Conservation (phyloP, 2,888 invertebrate genomes). For the Hyposoter dolosus region DNA sequence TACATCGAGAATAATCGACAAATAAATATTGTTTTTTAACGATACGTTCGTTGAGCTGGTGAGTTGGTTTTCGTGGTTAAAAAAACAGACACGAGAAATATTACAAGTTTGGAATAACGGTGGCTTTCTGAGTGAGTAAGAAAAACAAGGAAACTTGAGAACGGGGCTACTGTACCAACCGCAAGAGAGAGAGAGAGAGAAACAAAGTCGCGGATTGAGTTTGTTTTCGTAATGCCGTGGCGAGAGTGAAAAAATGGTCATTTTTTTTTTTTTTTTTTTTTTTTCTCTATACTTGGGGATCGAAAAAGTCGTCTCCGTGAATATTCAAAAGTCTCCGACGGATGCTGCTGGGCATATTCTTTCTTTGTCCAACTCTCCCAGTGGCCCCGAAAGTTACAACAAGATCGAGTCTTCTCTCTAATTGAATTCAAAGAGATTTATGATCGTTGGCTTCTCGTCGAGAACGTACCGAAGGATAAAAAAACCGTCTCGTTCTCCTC, state of each 20-base stretch:
- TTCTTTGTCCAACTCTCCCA: slow-evolving; percentile 50
- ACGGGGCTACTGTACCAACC: slow-evolving; percentile 8
- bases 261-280: slow-evolving; percentile 27
- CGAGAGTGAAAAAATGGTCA: slow-evolving; percentile 38
- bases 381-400: slow-evolving; percentile 69
- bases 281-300: neutral
- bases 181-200: slow-evolving; percentile 7
- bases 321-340: slow-evolving; percentile 42
- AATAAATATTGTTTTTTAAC: slow-evolving; percentile 46
- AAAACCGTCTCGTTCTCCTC: slow-evolving; percentile 59
- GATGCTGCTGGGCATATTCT: slow-evolving; percentile 31
- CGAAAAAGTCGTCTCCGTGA: slow-evolving; percentile 25
- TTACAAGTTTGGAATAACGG: neutral
- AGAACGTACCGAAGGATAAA: slow-evolving; percentile 41
- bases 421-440: slow-evolving; percentile 80
- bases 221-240: slow-evolving; percentile 72
- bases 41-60: neutral
- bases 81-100: neutral
- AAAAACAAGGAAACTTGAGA: slow-evolving; percentile 29
- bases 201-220: slow-evolving; percentile 59
- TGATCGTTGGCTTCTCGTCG: slow-evolving; percentile 66
- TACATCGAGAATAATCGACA: slow-evolving; percentile 30
- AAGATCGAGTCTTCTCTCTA: slow-evolving; percentile 71
- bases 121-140: neutral
- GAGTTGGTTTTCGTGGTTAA: neutral